phyloP scores from a whole-genome alignment of 2,797 vertebrate species.

The Xerus rutilus region DNA sequence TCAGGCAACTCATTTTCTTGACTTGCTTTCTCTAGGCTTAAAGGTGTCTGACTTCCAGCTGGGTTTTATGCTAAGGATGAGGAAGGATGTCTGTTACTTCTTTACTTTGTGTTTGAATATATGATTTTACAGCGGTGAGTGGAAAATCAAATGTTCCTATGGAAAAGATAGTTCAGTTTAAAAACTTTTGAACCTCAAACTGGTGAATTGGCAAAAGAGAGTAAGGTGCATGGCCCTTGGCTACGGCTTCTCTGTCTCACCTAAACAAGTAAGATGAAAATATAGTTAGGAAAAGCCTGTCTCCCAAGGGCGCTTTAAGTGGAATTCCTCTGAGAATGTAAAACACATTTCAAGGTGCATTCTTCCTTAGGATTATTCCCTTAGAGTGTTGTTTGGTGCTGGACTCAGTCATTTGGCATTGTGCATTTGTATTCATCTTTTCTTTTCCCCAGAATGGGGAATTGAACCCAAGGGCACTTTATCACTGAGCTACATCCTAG shows the following conservation, averaged over 20 bases:
- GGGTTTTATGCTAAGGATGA: background rate
- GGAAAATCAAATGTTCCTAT: background rate
- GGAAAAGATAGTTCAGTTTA: background rate
- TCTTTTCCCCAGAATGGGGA: background rate
- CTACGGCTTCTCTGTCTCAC: background rate
- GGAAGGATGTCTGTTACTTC: background rate
- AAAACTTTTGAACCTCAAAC: background rate
- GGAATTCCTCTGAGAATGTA: background rate
- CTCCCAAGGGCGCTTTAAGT: background rate
- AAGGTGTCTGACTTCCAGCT: background rate
- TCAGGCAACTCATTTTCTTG: background rate
- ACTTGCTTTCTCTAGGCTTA: constrained; percentile 10
- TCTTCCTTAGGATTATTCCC: background rate
- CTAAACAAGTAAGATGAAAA: background rate
- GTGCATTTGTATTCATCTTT: background rate
- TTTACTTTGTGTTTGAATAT: background rate
- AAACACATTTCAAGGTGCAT: no score
- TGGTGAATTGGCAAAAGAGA: background rate
- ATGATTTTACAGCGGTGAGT: background rate
- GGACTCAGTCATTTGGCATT: background rate
- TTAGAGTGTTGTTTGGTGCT: background rate
- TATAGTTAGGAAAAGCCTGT: background rate
- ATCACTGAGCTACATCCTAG: no score
- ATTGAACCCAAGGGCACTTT: background rate
- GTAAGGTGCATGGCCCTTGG: background rate